Percentiles rank a stretch among this genome's conserved stretches.
phyloP scores from a whole-genome alignment of 2,113 vertebrate species.

The Scomber colias region DNA sequence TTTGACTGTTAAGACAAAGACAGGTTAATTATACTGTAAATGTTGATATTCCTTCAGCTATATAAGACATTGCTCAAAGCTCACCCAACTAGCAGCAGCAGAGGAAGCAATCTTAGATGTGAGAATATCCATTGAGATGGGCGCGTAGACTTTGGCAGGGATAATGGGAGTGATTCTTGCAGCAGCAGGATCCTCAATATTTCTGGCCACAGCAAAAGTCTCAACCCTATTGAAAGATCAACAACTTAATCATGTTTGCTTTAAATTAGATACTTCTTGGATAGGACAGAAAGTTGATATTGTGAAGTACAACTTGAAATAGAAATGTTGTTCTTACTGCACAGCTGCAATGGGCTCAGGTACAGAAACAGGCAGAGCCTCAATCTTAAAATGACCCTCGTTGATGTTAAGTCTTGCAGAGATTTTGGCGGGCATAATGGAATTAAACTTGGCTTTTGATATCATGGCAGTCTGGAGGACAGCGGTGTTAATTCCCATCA shows the following conservation, averaged over 20 bases:
- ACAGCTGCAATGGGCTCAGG: constrained; percentile 78
- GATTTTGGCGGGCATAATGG: constrained; percentile 78
- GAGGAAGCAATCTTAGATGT: constrained; percentile 41
- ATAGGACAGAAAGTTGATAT: not conserved
- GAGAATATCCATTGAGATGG: constrained; percentile 70
- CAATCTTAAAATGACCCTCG: constrained; percentile 84
- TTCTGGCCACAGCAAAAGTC: constrained; percentile 85
- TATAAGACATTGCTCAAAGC: not conserved
- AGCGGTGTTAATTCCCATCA: constrained; percentile 88
- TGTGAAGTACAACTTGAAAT: not conserved
- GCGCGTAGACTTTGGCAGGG: constrained; percentile 46
- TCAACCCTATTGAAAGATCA: constrained; percentile 77
- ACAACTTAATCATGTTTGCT: not conserved
- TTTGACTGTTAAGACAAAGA: constrained; percentile 64
- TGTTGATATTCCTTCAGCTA: not conserved
- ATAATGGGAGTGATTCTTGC: constrained; percentile 82
- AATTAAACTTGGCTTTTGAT: constrained; percentile 75
- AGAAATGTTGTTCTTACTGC: constrained; percentile 74
- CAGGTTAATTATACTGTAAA: not conserved
- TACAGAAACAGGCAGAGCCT: constrained; percentile 76
- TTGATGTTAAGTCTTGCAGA: constrained; percentile 80
- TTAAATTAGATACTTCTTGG: not conserved
- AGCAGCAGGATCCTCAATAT: constrained; percentile 76
- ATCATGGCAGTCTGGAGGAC: constrained; percentile 84
- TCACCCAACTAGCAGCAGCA: constrained; percentile 48